These are phyloP conservation scores for Tineola bisselliella DNA, from an alignment of 2,888 invertebrate species.

Conservation along the genomic window DNA sequence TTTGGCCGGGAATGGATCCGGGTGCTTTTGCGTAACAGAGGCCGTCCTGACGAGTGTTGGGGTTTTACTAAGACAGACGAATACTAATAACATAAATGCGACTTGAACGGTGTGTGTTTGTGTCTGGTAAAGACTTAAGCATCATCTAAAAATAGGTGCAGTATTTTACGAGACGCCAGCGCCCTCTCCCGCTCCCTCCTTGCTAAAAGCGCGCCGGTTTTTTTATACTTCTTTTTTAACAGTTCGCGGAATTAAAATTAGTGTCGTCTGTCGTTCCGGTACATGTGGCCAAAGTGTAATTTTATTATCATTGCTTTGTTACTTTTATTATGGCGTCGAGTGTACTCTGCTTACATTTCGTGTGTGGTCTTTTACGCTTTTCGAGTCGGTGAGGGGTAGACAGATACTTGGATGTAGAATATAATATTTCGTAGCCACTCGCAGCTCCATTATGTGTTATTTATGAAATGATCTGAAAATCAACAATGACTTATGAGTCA, in stretches of 20 bases:
- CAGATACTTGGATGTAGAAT: too few relatives aligned
- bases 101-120: background rate
- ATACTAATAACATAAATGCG: too few relatives aligned
- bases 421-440: too few relatives aligned
- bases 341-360: background rate
- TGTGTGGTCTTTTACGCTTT: background rate
- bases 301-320: background rate
- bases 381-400: background rate
- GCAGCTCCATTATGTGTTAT: too few relatives aligned
- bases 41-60: too few relatives aligned
- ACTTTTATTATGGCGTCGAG: background rate
- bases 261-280: conserved; percentile 4
- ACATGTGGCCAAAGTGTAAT: background rate
- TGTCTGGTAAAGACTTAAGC: background rate
- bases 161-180: background rate
- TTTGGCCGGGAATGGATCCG: too few relatives aligned
- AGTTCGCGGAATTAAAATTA: conserved; percentile 8
- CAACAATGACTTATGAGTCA: background rate
- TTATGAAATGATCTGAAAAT: too few relatives aligned
- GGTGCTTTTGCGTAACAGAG: too few relatives aligned
- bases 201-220: background rate
- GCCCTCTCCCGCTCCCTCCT: background rate
- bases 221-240: background rate
- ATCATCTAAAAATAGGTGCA: background rate
- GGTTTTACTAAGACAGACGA: too few relatives aligned